Base-by-base conservation (phyloP, 2,113 vertebrate species). In the Grammomys dolichurus region DNA sequence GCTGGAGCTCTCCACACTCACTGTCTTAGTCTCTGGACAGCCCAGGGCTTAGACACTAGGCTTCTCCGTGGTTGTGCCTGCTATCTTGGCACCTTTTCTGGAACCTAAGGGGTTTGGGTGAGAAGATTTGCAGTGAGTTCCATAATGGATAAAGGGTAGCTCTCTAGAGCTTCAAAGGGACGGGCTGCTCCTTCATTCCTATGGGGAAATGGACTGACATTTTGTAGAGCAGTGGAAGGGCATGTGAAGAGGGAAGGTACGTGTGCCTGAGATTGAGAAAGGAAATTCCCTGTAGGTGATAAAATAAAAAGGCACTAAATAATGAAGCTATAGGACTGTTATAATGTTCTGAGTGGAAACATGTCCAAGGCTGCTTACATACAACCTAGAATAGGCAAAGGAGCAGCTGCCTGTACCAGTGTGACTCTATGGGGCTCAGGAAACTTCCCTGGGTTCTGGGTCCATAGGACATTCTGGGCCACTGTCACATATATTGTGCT, bases 241-340 rank as follows among this genome's bases (percentile, higher is more conserved):
- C 5, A 0, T 31, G 0, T 36, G 4, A 26, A 63, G 26, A 63
- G 14, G 31, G 48, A 28, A 51, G 6, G 10, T 0, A 3, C 2
- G 1, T 78, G 17, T 2, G 7, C 48, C 31, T 70, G 54, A 92
- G 73, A 40, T 40, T 48, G 16, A 54, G 72, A 58, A 58, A 80
- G 26, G 24, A 20, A 24, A 14, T 86, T 86, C 72, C 65, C 40
- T 51, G 1, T 26, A 46, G 33, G 5, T 24, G 13, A 2, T 36
- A 67, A 65, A 67, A 31, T 13, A 69, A 72, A 72, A 40, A 72
- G n/a, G 31, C 5, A 69, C 5, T 7, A 46, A 58, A 20, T 17
- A 51, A 43, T 7, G 14, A 48, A 58, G 33, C 33, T 33, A 16
- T 11, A 60, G 22, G 33, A 1, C 48, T 60, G 58, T 58, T 28